A percentile compares a stretch with the other conserved stretches of the same genome.
These are phyloP conservation scores for Drosophila prosaltans DNA, from an alignment of 1,140 invertebrate species.

Conservation along the genomic window DNA sequence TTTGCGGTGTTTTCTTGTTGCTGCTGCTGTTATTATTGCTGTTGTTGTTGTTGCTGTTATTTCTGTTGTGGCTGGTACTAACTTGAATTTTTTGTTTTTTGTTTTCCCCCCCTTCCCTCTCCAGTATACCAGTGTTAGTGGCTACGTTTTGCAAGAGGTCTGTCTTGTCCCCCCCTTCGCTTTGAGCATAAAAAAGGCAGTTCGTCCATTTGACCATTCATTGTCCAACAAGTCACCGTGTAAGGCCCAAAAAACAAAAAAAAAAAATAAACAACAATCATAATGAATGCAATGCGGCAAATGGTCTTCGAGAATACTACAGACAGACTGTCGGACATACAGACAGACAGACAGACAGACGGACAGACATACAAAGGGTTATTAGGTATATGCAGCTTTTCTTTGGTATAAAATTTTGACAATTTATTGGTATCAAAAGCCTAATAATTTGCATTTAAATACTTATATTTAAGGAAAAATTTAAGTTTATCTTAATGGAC, in stretches of 20 bases:
- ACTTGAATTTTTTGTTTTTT: slow-evolving; percentile 62
- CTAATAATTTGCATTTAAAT: neutral
- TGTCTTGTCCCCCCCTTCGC: neutral
- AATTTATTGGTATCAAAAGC: neutral
- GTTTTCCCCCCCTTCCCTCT: neutral
- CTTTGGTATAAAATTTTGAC: neutral
- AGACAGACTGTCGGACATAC: too few relatives aligned
- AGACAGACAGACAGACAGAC: too few relatives aligned
- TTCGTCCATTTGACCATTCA: slow-evolving; percentile 38
- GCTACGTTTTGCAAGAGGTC: slow-evolving; percentile 35
- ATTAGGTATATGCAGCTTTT: slow-evolving; percentile 30
- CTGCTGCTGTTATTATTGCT: slow-evolving; percentile 28
- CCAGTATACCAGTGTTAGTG: neutral
- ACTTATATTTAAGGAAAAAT: too few relatives aligned
- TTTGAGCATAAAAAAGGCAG: slow-evolving; percentile 16
- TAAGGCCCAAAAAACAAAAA: neutral
- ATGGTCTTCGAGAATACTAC: too few relatives aligned
- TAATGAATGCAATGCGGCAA: slow-evolving; percentile 1
- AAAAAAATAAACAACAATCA: slow-evolving; percentile 27
- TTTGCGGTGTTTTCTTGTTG: slow-evolving; percentile 46
- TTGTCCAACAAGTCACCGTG: slow-evolving; percentile 40
- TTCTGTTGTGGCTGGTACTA: slow-evolving; percentile 53
- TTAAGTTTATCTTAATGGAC: neutral
- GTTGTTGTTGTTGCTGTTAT: slow-evolving; percentile 3
- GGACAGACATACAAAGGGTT: too few relatives aligned